A percentile compares a stretch with the other conserved stretches of the same genome.
These are phyloP conservation scores for Drosophila serrata DNA, from an alignment of 1,140 invertebrate species.

Conservation along the genomic window DNA sequence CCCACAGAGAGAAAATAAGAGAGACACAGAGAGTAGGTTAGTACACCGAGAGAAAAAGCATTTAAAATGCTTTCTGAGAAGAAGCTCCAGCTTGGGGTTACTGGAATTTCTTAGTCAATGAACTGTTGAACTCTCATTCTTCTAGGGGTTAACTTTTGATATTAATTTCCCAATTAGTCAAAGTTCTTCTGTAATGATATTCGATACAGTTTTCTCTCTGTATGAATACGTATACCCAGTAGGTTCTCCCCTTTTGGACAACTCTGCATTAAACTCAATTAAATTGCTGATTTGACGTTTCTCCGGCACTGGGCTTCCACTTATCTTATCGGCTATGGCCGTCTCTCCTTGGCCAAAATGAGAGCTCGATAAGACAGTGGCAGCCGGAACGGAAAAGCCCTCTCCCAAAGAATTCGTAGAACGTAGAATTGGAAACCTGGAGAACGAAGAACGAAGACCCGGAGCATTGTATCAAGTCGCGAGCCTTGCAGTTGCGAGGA, in stretches of 20 bases:
- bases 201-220: background rate
- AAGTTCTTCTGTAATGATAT: background rate
- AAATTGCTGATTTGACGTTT: slow-evolving; percentile 35
- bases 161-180: background rate
- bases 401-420: slow-evolving; percentile 9
- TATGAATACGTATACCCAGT: background rate
- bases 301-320: slow-evolving; percentile 8
- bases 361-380: slow-evolving; percentile 27
- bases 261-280: slow-evolving; percentile 33
- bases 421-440: background rate
- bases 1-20: background rate
- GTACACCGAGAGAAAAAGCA: background rate
- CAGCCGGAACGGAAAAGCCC: slow-evolving; percentile 6
- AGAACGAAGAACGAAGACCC: slow-evolving; percentile 8
- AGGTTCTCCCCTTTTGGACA: slow-evolving; percentile 14
- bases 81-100: background rate
- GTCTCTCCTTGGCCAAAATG: slow-evolving; percentile 43
- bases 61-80: background rate
- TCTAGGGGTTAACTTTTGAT: background rate
- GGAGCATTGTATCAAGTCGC: slow-evolving; percentile 11
- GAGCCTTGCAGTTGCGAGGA: slow-evolving; percentile 50
- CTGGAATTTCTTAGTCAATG: background rate
- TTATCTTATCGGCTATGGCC: slow-evolving; percentile 44
- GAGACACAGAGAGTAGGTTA: background rate
- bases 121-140: too few relatives aligned